These are phyloP conservation scores for Neelides folsomi DNA, from an alignment of 2,888 invertebrate species.

Conservation along the genomic window DNA sequence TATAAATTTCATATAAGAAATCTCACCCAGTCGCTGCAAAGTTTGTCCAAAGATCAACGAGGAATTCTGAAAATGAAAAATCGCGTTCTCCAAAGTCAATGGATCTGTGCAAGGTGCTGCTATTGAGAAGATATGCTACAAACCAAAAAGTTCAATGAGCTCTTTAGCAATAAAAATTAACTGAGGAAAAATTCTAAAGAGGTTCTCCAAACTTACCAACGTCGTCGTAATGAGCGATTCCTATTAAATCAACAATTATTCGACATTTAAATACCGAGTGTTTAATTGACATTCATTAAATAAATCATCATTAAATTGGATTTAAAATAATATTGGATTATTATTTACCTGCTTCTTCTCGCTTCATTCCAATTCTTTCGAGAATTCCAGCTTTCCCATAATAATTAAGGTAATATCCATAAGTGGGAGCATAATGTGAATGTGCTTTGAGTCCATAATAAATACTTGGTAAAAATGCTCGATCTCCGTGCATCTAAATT, in stretches of 20 bases:
- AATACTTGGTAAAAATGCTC: too few species aligned
- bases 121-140: constrained; percentile 16
- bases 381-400: neutral
- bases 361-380: constrained; percentile 3
- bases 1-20: neutral
- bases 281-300: too few species aligned
- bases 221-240: constrained; percentile 1
- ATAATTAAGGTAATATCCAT: too few species aligned
- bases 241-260: constrained; percentile 4
- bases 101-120: constrained; percentile 14
- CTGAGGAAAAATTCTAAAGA: too few species aligned
- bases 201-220: neutral
- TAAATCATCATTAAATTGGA: too few species aligned
- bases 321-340: too few species aligned
- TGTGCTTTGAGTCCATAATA: too few species aligned
- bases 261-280: too few species aligned
- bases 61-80: constrained; percentile 20
- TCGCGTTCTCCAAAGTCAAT: constrained; percentile 16
- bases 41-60: constrained; percentile 22
- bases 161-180: too few species aligned
- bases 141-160: too few species aligned
- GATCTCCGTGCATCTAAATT: too few species aligned
- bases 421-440: too few species aligned
- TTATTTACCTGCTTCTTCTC: constrained; percentile 8
- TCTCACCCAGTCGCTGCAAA: constrained; percentile 17